phyloP scores from a whole-genome alignment of 1,140 invertebrate genomes.

The Pseudomyrmex sp. region DNA sequence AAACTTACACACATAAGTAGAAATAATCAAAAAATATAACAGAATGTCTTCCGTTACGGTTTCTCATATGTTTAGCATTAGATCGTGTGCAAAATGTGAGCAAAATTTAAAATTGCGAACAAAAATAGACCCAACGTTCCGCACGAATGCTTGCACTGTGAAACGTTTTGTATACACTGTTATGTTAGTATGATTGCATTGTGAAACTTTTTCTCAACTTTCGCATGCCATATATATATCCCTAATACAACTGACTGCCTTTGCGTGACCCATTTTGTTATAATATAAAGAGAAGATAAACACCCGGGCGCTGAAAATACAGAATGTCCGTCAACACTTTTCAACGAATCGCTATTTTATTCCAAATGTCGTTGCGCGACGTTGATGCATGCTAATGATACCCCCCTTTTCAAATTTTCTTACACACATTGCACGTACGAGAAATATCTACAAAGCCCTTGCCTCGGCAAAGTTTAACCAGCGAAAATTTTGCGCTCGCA shows the following conservation, averaged over 20 bases:
- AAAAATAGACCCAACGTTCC: slow-evolving; percentile 39
- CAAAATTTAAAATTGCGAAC: neutral
- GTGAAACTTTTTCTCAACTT: slow-evolving; percentile 38
- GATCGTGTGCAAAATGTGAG: neutral
- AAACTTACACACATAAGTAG: neutral
- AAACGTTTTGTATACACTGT: slow-evolving; percentile 22
- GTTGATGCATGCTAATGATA: slow-evolving; percentile 27
- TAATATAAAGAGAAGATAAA: slow-evolving; percentile 41
- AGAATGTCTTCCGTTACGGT: neutral
- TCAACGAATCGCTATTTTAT: slow-evolving; percentile 27
- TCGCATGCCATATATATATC: slow-evolving; percentile 11
- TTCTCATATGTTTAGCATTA: neutral
- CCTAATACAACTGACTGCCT: slow-evolving; percentile 29
- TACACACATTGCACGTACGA: neutral
- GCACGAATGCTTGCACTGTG: neutral
- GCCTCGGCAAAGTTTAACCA: neutral
- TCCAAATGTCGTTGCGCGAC: slow-evolving; percentile 6
- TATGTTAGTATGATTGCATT: slow-evolving; percentile 39
- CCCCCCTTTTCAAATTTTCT: slow-evolving; percentile 20
- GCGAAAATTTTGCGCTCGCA: neutral
- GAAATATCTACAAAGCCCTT: neutral
- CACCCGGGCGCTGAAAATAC: neutral
- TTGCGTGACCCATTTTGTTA: slow-evolving; percentile 38
- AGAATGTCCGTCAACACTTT: neutral
- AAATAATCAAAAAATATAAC: neutral